Base-by-base conservation (phyloP, 2,888 invertebrate species). In the Nomada hirtipes region DNA sequence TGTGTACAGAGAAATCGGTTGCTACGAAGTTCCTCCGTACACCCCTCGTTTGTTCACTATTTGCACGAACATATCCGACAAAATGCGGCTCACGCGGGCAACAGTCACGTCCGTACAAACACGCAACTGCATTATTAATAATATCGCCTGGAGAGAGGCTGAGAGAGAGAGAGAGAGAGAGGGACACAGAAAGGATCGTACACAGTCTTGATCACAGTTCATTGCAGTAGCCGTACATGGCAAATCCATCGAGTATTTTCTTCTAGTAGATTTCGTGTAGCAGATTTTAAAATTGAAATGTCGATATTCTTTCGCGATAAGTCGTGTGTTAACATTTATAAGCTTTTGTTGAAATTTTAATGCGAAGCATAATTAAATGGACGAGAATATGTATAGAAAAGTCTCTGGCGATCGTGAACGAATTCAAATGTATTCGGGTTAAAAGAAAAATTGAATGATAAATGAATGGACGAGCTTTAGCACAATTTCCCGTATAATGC, bases 51-150 rank as follows among this genome's bases (percentile, higher is more conserved):
- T 70, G 67, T 60, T 60, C 29, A n/a, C 57, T 52, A 57, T 71
- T 63, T 47, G 72, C 69, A 44, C 63, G 55, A 60, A 44, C 53
- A 11, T 65, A 63, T 55, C 15, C 57, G 68, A 26, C 75, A 64
- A 65, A 82, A 76, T 47, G 61, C 36, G n/a, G n/a, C 15, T 61
- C 60, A 60, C 47, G 20, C 53, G 9, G 59, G 55, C 55, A 68
- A 64, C 55, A 55, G 70, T 65, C 70, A 78, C 57, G 74, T 79
- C 52, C 76, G 79, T 71, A 79, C 69, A 65, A 76, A 74, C 67
- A 69, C 68, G 76, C 76, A 83, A 87, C 77, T 81, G 78, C 78
- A 76, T 86, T 87, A 76, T 76, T 83, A 84, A 80, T 85, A 83
- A 80, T 63, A 59, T 63, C 57, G 26, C 55, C 44, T 59, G 57